Base-by-base conservation (phyloP, 1,140 invertebrate species). In the Metopolophium dirhodum region DNA sequence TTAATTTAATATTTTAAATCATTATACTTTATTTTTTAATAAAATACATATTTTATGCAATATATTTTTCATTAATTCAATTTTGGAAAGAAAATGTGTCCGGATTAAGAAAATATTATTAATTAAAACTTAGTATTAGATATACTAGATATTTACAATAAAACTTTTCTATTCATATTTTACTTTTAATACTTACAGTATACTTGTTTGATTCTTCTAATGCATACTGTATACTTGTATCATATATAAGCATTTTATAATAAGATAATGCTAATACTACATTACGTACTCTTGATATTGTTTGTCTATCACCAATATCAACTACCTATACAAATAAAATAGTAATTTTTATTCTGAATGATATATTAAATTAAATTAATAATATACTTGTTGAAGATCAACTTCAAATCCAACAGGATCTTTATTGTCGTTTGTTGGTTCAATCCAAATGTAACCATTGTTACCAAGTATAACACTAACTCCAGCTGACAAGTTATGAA, bases 391-490 rank as follows among this genome's bases (percentile, higher is more conserved):
- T 22, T 97, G 97, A n/a, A 98, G 95, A 95, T 98, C 97, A 94
- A 98, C 97, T 7, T 96, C 96, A 95, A 98, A 98, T 30, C 98
- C 98, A 91, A 97, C 98, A 82, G 97, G 96, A 57, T 97, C 96
- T 49, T 96, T 96, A 94, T 97, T 96, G 18, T 95, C 95, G 77
- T 95, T 95, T 90, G 96, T 97, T 30, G 98, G 98, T 93, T 97
- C 97, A 89, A 99, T 98, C 98, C 98, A 99, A 91, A 99, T 97
- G 94, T 97, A 99, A 1, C 99, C 99, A 95, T 99, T 99, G 94
- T 98, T 99, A 20, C 99, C 99, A 20, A 99, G 96, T 93, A 99
- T 99, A 20, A 99, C 95, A 94, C 97, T 98, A 0, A 97, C 97
- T 0, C 99, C 99, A 95, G 97, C 98, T 1, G 97, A 97, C 57